Evolutionary conservation across 2,888 invertebrate species (phyloP).

Genomic region (Eilema griseolum): DNA sequence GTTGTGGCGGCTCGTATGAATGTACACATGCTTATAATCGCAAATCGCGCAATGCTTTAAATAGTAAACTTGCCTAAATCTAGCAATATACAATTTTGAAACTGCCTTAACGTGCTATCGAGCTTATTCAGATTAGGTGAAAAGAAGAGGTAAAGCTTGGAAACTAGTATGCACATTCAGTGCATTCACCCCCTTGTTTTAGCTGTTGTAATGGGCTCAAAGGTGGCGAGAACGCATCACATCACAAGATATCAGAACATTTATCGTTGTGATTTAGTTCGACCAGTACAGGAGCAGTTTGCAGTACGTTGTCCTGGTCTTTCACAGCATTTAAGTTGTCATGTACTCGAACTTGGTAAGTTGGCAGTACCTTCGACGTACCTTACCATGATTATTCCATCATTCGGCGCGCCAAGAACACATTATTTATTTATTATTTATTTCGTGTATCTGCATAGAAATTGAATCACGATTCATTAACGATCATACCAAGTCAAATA

Average conservation of each 20-base stretch:
- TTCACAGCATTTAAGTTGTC: too few relatives aligned
- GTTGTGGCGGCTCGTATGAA: constrained; percentile 1
- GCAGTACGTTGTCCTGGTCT: too few relatives aligned
- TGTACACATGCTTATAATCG: neutral
- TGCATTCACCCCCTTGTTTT: neutral
- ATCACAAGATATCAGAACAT: neutral
- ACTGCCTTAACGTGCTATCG: neutral
- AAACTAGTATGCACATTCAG: neutral
- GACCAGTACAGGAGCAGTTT: neutral
- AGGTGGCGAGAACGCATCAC: neutral
- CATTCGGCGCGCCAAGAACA: too few relatives aligned
- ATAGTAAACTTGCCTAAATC: neutral
- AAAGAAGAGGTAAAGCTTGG: neutral
- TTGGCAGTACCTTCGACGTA: too few relatives aligned
- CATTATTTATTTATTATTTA: too few relatives aligned
- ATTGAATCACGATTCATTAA: neutral
- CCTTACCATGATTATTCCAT: too few relatives aligned
- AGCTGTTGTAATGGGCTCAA: neutral
- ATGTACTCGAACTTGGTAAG: too few relatives aligned
- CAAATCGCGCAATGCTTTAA: neutral
- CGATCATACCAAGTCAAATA: neutral
- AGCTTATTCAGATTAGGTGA: too few relatives aligned
- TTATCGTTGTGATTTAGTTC: neutral
- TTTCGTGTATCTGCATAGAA: neutral
- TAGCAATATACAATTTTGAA: neutral